phyloP scores from a whole-genome alignment of 2,113 vertebrate species.

The Stomatorhinus ivindoensis region DNA sequence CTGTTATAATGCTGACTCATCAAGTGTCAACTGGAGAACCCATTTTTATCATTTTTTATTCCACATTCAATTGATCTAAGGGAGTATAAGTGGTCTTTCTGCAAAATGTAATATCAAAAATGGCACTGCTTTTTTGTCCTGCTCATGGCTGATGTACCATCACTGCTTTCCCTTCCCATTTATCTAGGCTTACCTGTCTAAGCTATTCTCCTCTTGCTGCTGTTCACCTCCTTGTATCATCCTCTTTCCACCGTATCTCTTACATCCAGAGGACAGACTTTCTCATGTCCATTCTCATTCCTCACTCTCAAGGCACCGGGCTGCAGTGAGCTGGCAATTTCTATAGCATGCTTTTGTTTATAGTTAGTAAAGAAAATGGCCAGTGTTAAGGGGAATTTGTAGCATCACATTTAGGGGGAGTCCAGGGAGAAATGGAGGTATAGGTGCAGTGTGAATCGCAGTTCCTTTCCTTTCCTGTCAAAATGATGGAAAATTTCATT shows the following conservation, averaged over 20 bases:
- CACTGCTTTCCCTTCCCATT: constrained; percentile 49
- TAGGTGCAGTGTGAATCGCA: background rate
- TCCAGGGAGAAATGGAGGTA: background rate
- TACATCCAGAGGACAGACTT: background rate
- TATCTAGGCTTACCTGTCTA: constrained; percentile 56
- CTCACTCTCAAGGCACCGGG: background rate
- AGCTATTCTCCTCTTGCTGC: constrained; percentile 56
- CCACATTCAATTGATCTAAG: background rate
- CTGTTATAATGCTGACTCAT: background rate
- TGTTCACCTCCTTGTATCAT: constrained; percentile 31
- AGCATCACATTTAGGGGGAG: background rate
- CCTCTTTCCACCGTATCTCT: background rate
- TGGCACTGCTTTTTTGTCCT: background rate
- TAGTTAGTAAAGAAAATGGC: background rate
- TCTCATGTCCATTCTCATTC: background rate
- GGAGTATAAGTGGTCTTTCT: background rate
- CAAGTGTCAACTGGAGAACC: background rate
- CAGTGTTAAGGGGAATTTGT: background rate
- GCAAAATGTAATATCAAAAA: constrained; percentile 12
- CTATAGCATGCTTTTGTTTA: background rate
- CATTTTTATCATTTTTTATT: constrained; percentile 8
- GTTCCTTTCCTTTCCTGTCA: background rate
- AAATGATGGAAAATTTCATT: background rate
- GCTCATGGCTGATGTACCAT: constrained; percentile 20
- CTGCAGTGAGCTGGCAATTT: background rate